phyloP scores from a whole-genome alignment of 2,797 vertebrate genomes.

The Semotilus atromaculatus region DNA sequence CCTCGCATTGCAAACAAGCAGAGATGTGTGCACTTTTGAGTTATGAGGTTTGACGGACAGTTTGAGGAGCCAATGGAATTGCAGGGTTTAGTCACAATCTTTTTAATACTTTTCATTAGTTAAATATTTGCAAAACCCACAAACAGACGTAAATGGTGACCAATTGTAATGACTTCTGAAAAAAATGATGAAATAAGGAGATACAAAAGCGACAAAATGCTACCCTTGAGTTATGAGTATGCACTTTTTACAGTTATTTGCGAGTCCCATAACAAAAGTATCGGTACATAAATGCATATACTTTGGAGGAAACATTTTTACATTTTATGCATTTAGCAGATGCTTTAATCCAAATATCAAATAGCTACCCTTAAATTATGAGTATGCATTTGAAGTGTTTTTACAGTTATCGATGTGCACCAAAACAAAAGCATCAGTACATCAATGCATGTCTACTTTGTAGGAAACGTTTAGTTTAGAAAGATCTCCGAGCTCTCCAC shows the following conservation, averaged over 20 bases:
- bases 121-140: neutral
- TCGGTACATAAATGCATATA: neutral
- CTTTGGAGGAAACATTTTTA: neutral
- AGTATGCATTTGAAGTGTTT: neutral
- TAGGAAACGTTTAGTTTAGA: no score
- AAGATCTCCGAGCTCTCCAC: neutral
- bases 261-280: neutral
- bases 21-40: neutral
- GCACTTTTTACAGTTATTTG: neutral
- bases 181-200: neutral
- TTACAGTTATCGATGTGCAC: neutral
- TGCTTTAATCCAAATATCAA: neutral
- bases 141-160: neutral
- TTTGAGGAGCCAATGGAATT: neutral
- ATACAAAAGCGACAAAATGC: neutral
- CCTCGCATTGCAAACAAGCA: neutral
- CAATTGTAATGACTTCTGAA: neutral
- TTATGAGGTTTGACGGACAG: neutral
- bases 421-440: neutral
- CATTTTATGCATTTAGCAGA: neutral
- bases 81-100: neutral
- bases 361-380: neutral
- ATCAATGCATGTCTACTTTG: neutral
- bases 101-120: neutral
- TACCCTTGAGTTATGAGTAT: neutral